Base-by-base conservation (phyloP, 2,888 invertebrate genomes). In the Acleris laterana region DNA sequence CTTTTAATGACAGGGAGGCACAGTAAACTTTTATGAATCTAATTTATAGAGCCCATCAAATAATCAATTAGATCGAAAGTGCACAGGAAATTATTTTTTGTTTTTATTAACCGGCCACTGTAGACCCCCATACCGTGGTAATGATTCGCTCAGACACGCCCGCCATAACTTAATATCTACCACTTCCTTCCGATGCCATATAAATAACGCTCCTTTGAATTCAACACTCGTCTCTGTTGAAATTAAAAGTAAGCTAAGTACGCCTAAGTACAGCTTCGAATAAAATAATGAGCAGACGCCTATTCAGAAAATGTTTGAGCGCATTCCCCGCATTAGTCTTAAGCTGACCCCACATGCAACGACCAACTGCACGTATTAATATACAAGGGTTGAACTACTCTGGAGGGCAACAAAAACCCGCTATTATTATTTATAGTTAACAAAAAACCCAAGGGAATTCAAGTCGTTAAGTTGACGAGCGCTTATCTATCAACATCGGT, bases 151-250 rank as follows among this genome's bases (percentile, higher is more conserved):
- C 79, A 85, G 86, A 82, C 84, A 79, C 77, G 78, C 74, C 70
- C 76, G 79, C 81, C 81, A 85, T 85, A 85, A 84, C 81, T 84
- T 83, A 85, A 86, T 85, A 84, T 84, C 77, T 71, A 84, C 90
- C 87, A 85, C 91, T 90, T 93, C 92, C 92, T 93, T 93, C 92
- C 92, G 92, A 93, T 88, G 78, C 92, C 91, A 78, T 92, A 92
- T 83, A 88, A 85, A 69, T 70, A 73, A 67, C 62, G 63, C 52
- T 71, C 70, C 71, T 68, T 61, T 67, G 63, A 70, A 62, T 62
- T 59, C 46, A 62, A 66, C 55, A 68, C 56, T 60, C 68, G 71
- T 74, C 60, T 64, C 42, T 68, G 65, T 66, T 70, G 51, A 69
- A 68, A 69, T 64, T 56, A 58, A 68, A 53, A 63, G 50, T 61